Conservation (phyloP, 2,113 vertebrate species). For the Equus quagga region DNA sequence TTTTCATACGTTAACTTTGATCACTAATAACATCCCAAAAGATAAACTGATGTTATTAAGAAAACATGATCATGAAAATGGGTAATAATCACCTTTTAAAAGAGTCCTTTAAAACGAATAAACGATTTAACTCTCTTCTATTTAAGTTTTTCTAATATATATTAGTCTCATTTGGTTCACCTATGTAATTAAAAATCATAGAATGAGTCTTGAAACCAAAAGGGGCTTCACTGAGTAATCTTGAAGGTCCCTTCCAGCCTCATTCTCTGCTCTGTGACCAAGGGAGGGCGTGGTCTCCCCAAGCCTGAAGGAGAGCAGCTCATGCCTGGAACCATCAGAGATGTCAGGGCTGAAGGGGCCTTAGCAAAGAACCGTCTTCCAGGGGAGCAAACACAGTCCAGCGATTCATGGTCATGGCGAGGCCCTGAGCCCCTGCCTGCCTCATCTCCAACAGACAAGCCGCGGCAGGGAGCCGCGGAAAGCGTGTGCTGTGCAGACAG, state of each 20-base stretch:
- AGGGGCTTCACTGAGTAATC: background rate
- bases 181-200: background rate
- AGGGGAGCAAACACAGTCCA: background rate
- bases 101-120: background rate
- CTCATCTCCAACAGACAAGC: background rate
- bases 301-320: background rate
- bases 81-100: background rate
- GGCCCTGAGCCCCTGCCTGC: background rate
- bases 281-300: background rate
- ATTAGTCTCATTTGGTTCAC: conserved; percentile 1
- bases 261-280: background rate
- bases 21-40: background rate
- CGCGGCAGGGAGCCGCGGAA: background rate
- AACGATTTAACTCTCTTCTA: background rate
- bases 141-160: background rate
- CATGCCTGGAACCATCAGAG: too few relatives aligned
- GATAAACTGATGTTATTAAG: background rate
- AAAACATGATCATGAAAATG: background rate
- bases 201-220: background rate
- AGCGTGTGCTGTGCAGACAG: background rate
- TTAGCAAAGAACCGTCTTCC: background rate
- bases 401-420: background rate
- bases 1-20: background rate
- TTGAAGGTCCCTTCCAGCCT: background rate
- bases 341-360: background rate